These are phyloP conservation scores for Nasonia longicornis DNA, from an alignment of 1,140 invertebrate species.

Conservation along the genomic window DNA sequence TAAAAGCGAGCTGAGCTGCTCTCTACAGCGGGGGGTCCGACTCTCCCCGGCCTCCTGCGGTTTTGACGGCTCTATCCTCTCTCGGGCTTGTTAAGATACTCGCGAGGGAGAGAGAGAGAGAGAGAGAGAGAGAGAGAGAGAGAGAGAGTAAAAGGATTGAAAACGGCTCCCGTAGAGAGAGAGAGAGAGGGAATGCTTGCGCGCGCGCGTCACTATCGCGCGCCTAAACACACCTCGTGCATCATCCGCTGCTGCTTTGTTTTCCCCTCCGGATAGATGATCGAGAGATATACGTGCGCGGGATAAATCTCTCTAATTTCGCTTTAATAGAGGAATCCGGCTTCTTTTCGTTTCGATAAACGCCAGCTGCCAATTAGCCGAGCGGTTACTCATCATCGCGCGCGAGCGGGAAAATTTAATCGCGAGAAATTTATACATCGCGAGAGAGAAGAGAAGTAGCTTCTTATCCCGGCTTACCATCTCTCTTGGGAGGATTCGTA, in stretches of 20 bases:
- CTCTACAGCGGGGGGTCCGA: slow-evolving; percentile 62
- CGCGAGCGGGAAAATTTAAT: slow-evolving; percentile 47
- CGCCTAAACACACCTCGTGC: slow-evolving; percentile 70
- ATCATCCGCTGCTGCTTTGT: slow-evolving; percentile 64
- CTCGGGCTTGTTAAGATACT: slow-evolving; percentile 53
- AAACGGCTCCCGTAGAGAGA: slow-evolving; percentile 65
- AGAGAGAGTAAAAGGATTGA: slow-evolving; percentile 54
- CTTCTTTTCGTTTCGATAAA: not conserved
- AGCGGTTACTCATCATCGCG: slow-evolving; percentile 22
- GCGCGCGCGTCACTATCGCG: slow-evolving; percentile 64
- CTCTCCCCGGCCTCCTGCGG: slow-evolving; percentile 62
- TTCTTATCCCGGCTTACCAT: slow-evolving; percentile 46
- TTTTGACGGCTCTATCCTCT: slow-evolving; percentile 70
- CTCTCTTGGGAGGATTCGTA: slow-evolving; percentile 49
- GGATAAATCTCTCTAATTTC: slow-evolving; percentile 4
- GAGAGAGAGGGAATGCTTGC: slow-evolving; percentile 42
- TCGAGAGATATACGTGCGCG: not conserved
- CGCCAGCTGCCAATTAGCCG: slow-evolving; percentile 20
- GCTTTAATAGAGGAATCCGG: not conserved
- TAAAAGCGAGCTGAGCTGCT: slow-evolving; percentile 67
- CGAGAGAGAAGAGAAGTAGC: slow-evolving; percentile 9
- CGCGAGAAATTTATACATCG: slow-evolving; percentile 46
- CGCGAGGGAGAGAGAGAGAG: slow-evolving; percentile 46
- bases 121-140: slow-evolving; percentile 42
- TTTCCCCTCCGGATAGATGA: slow-evolving; percentile 51